Evolutionary conservation across 2,888 invertebrate species (phyloP), one percentile per base, ranked within the genome.

Genomic region (Limnephilus rhombicus): DNA sequence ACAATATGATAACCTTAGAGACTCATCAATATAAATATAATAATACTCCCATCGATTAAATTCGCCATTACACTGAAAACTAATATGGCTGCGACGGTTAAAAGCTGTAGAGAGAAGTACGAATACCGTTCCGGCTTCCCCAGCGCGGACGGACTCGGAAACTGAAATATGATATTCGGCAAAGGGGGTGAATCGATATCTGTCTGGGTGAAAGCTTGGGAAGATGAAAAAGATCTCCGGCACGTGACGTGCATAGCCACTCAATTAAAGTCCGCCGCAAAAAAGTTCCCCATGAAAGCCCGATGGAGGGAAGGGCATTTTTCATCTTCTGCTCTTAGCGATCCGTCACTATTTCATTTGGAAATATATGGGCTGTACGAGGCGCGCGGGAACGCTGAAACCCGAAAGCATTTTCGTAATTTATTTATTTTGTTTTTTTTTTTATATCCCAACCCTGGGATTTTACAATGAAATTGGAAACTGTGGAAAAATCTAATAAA

Each of bases 221-320:
- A 82, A 90, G 90, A 90, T 83, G 90, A 82, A 82, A 41, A 82
- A 90, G 49, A 90, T 82, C 49, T 29, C 31, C 45, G n/a, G 82
- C 82, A 92, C 93, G 93, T 93, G 93, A 92, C 91, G 88, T 82
- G 93, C 90, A 93, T 93, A 89, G 87, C 80, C 90, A 90, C 92
- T 90, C 93, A 93, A 93, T 93, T 93, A 93, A 68, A 89, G 92
- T 53, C 68, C 83, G 49, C 45, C 85, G n/a, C 85, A 37, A 37
- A 85, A 85, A 85, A 41, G 41, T 91, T 82, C 86, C 81, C 91
- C 68, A 41, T 85, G 90, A 90, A 90, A 85, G 68, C 85, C 68
- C 85, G 13, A 85, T 85, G 85, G 81, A 81, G 81, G 85, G 85
- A 45, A 85, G 41, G 34, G 85, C n/a, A 85, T 85, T 85, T 85